phyloP scores from a whole-genome alignment of 2,113 vertebrate species.

The Acrocephalus kingi region DNA sequence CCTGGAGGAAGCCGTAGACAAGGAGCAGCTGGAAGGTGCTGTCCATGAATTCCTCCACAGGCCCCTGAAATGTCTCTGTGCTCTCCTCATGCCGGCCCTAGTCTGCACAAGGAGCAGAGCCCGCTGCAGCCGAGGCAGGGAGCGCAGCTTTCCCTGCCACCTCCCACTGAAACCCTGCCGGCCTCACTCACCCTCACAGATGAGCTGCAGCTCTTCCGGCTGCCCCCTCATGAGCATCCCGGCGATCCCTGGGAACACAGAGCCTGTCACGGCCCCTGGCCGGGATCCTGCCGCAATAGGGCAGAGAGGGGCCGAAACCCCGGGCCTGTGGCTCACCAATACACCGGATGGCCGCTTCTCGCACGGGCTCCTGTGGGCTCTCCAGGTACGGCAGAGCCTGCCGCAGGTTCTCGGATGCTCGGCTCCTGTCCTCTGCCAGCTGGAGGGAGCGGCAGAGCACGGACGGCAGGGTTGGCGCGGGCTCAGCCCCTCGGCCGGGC shows the following conservation, averaged over 20 bases:
- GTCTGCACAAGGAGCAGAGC: background rate
- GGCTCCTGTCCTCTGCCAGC: background rate
- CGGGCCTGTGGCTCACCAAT: background rate
- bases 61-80: background rate
- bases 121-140: fast-evolving
- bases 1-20: background rate
- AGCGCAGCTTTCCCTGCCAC: background rate
- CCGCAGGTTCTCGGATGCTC: background rate
- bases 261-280: background rate
- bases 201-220: background rate
- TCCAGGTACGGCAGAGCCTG: background rate
- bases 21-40: background rate
- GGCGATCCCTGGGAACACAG: background rate
- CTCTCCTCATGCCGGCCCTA: fast-evolving
- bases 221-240: background rate
- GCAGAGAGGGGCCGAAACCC: no score
- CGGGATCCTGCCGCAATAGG: background rate
- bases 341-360: background rate
- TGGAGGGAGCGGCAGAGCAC: background rate
- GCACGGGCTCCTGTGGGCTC: background rate
- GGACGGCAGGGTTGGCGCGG: no score
- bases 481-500: background rate
- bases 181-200: background rate
- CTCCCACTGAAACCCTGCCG: fast-evolving
- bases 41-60: fast-evolving